Percentiles rank a stretch among this genome's conserved stretches.
phyloP scores from a whole-genome alignment of 92 coral and sea anemone species.

The Palythoa caribaeorum region DNA sequence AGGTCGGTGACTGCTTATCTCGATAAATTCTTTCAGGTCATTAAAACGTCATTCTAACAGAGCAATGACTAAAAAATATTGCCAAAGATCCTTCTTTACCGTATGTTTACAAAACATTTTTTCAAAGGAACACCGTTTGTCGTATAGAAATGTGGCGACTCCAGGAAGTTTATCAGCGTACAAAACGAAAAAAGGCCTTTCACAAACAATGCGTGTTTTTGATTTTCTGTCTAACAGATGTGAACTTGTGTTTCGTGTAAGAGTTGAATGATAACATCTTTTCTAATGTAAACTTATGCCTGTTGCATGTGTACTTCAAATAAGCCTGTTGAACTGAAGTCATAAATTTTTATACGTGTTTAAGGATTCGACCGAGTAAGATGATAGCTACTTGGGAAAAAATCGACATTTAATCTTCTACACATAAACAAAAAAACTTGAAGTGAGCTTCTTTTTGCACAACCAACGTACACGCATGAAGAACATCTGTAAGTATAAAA shows the following conservation, averaged over 20 bases:
- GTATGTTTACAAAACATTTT: conserved; percentile 11
- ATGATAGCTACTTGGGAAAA: not conserved
- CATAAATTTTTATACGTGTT: not conserved
- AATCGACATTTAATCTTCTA: not conserved
- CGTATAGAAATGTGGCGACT: not conserved
- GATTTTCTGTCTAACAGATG: conserved; percentile 48
- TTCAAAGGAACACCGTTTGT: not conserved
- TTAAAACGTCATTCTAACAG: conserved; percentile 44
- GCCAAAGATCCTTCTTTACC: not conserved
- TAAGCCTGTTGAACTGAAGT: not conserved
- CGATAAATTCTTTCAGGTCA: conserved; percentile 44
- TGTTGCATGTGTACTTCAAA: conserved; percentile 9
- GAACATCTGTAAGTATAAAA: not conserved
- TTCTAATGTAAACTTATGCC: conserved; percentile 41
- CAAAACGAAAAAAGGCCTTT: not conserved
- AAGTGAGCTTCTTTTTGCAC: not conserved
- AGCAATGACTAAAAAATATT: not conserved
- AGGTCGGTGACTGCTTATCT: conserved; percentile 48
- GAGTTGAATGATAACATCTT: conserved; percentile 30
- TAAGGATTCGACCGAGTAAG: conserved; percentile 6
- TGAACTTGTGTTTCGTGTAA: conserved; percentile 35
- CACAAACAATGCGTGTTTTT: conserved; percentile 31
- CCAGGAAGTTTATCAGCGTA: not conserved
- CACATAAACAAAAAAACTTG: not conserved
- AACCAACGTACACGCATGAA: not conserved